Evolutionary conservation across 35 echinoderm and acorn worm genomes (phyloP), one percentile per base, ranked within the genome.

Genomic region (Amphiura filiformis): DNA sequence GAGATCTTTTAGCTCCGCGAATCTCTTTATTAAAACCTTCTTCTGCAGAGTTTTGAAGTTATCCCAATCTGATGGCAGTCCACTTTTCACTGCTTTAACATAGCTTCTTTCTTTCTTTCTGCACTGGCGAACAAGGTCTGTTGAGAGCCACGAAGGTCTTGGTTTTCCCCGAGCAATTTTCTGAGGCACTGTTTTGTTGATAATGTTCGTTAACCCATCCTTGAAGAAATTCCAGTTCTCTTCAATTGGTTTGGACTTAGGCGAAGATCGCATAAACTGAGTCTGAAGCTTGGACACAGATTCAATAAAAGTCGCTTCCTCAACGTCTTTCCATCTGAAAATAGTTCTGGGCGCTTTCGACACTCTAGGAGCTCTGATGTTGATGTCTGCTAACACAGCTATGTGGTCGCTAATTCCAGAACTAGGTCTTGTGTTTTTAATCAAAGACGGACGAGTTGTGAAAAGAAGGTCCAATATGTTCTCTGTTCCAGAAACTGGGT

Each of bases 31-130:
- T 57, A 13, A n/a, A n/a, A 82, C 79, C 31, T 23, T 22, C 36
- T 81, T 89, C 28, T 57, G 33, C 28, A 75, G 35, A 22, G 22
- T 13, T 52, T 38, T 78, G 31, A 90, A 90, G 0, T 84, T 1
- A 41, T 31, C 65, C 88, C 82, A 34, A 82, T 42, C 0, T n/a
- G 35, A 38, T 35, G 65, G 0, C 14, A 22, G 13, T n/a, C 80
- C 88, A 49, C 18, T 41, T 56, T 90, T 84, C 35, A 65, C 84
- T 32, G 88, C 88, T 65, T 32, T 83, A n/a, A 49, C 65, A 77
- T 83, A 90, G 31, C 47, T 13, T 36, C 65, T 70, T 77, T 90
- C 88, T 78, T 90, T 90, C 37, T 90, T 90, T 28, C 56, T 77
- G 20, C 38, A 70, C 28, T 40, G 37, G 9, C 56, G 40, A 31